Conservation (phyloP, 1,140 invertebrate genomes). For the Ceratosolen solmsi region DNA sequence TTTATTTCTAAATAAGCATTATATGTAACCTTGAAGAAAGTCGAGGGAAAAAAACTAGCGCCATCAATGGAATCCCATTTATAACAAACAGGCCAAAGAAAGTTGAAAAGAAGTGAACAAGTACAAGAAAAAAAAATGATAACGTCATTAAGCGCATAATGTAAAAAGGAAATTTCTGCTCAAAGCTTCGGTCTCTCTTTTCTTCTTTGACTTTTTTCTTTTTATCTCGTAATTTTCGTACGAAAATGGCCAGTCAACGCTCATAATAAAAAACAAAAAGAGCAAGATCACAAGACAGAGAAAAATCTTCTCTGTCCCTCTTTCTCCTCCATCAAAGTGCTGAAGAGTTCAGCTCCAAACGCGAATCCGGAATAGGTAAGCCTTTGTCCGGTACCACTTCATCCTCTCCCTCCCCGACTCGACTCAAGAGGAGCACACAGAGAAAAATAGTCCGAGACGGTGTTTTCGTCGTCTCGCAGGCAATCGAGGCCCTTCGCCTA, state of each 20-base stretch:
- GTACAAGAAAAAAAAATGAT: constrained; percentile 4
- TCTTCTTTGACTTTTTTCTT: neutral
- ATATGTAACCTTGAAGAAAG: neutral
- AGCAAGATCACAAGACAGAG: neutral
- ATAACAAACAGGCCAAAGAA: constrained; percentile 29
- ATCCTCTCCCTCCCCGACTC: neutral
- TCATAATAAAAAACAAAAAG: constrained; percentile 28
- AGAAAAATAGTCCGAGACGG: constrained; percentile 32
- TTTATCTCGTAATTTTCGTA: constrained; percentile 41
- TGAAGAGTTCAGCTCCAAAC: neutral
- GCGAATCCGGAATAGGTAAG: constrained; percentile 37
- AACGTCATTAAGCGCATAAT: constrained; percentile 41
- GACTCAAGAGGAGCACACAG: constrained; percentile 7
- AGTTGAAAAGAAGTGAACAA: constrained; percentile 16
- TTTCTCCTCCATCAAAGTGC: constrained; percentile 1
- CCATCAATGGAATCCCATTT: constrained; percentile 23
- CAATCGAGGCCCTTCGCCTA: constrained; percentile 18
- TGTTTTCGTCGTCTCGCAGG: constrained; percentile 6
- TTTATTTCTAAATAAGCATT: neutral
- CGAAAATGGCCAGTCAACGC: constrained; percentile 25
- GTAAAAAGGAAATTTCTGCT: constrained; percentile 44
- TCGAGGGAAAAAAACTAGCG: neutral
- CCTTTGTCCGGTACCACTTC: constrained; percentile 23
- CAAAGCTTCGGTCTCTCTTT: constrained; percentile 1
- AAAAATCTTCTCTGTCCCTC: neutral